Base-by-base conservation (phyloP, 2,113 vertebrate genomes). In the Chrysemys picta region DNA sequence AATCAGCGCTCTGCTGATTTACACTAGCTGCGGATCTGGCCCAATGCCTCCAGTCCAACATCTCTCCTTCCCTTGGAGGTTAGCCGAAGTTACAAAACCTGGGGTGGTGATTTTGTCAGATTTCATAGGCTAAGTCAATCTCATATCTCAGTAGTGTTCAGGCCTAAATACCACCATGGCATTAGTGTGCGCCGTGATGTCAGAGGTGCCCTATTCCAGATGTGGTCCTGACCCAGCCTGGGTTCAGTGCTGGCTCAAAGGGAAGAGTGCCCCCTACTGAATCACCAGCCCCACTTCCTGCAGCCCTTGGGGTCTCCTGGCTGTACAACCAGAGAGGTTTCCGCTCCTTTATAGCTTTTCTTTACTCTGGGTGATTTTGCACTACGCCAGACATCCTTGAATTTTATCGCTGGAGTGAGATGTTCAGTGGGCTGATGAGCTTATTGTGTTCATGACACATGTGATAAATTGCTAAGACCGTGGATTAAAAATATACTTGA, bases 241-340 rank as follows among this genome's bases (percentile, higher is more conserved):
- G 87, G 59, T 62, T 91, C 90, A 95, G 91, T 89, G 21, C 97
- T 96, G 98, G 98, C 97, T 98, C 97, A 98, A 93, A 95, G 97
- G 96, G 95, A 97, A 97, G 85, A 89, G 93, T 95, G 82, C 79
- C 82, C 95, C 42, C 85, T 84, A 79, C 19, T 97, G 97, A 98
- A 95, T 97, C 95, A 96, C 80, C 82, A 96, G 93, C 49, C 78
- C 10, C 78, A 85, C 93, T 83, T 95, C 88, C 95, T 96, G 89
- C 90, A 96, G 86, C 95, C 90, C 88, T 54, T 90, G 96, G 91
- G 84, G 83, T 97, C 96, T 97, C 93, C 97, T 98, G 95, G 95
- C 85, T 12, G 1, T 84, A 29, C 83, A 93, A 93, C 92, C 85
- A 50, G 95, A 87, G 50, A 97, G n/a, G 80, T 85, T 84, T 90